Conservation (phyloP, 2,113 vertebrate species). For the Raphicerus campestris region DNA sequence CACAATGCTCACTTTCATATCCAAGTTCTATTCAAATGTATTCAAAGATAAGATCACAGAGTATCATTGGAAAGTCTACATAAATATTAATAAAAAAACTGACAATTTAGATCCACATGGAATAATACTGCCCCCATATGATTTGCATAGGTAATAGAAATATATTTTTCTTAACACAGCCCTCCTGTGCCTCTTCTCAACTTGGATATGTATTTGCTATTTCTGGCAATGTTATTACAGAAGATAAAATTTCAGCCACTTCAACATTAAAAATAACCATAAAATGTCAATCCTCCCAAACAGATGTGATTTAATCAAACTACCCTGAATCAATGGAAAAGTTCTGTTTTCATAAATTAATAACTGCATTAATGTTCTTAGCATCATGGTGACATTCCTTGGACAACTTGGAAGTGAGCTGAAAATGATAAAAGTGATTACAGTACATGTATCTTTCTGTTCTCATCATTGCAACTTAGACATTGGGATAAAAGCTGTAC, state of each 20-base stretch:
- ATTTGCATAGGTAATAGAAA: conserved; percentile 51
- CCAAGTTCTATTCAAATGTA: conserved; percentile 53
- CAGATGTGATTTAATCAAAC: neutral
- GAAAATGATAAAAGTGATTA: conserved; percentile 10
- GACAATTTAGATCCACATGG: neutral
- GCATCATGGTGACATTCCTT: neutral
- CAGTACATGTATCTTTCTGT: neutral
- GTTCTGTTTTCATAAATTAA: neutral
- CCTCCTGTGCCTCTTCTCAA: neutral
- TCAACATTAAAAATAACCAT: neutral
- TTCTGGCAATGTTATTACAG: neutral
- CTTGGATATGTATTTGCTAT: conserved; percentile 5
- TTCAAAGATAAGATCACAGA: conserved; percentile 32
- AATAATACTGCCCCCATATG: neutral
- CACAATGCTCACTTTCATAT: neutral
- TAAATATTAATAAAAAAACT: conserved; percentile 21
- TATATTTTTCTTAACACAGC: conserved; percentile 22
- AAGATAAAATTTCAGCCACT: conserved; percentile 17
- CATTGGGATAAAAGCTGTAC: neutral
- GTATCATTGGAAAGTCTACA: conserved; percentile 23
- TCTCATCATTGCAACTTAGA: neutral
- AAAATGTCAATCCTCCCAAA: neutral
- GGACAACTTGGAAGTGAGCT: neutral
- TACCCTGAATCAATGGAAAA: neutral
- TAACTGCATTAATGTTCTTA: neutral